Conservation (phyloP, 2,113 vertebrate genomes). For the Halichoeres trimaculatus region DNA sequence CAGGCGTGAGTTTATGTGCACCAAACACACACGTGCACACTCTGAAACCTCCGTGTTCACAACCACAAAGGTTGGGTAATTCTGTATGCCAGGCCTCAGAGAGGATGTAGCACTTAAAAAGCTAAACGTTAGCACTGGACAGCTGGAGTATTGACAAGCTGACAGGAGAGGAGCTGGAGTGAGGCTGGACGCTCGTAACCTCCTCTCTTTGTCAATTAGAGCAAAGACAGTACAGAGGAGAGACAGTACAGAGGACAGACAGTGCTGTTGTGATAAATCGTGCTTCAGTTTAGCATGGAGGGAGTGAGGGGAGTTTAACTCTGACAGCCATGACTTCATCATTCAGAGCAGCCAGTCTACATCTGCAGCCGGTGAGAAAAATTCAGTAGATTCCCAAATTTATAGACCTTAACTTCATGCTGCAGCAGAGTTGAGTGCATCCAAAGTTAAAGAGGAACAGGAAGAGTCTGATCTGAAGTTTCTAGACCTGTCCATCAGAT, state of each 20-base stretch:
- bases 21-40: slow-evolving; percentile 18
- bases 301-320: slow-evolving; percentile 17
- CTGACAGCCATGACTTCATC: slow-evolving; percentile 45
- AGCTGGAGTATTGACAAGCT: slow-evolving; percentile 16
- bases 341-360: not conserved
- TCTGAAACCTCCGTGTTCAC: slow-evolving; percentile 7
- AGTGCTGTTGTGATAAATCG: slow-evolving; percentile 2
- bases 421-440: not conserved
- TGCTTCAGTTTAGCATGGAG: slow-evolving; percentile 1
- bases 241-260: slow-evolving; percentile 13
- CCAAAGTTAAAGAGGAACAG: not conserved
- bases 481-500: not conserved
- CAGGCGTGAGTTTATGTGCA: slow-evolving; percentile 26
- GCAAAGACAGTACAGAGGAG: slow-evolving; percentile 4
- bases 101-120: slow-evolving; percentile 8
- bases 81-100: not conserved
- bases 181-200: slow-evolving; percentile 11
- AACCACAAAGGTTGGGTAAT: slow-evolving; percentile 16
- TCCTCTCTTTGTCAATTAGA: slow-evolving; percentile 24
- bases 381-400: too few species aligned
- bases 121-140: slow-evolving; percentile 10
- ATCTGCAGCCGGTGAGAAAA: not conserved
- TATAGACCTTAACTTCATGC: not conserved
- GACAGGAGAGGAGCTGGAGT: not conserved
- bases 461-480: not conserved